Conservation (phyloP, 2,113 vertebrate species). For the Donacobius atricapilla region DNA sequence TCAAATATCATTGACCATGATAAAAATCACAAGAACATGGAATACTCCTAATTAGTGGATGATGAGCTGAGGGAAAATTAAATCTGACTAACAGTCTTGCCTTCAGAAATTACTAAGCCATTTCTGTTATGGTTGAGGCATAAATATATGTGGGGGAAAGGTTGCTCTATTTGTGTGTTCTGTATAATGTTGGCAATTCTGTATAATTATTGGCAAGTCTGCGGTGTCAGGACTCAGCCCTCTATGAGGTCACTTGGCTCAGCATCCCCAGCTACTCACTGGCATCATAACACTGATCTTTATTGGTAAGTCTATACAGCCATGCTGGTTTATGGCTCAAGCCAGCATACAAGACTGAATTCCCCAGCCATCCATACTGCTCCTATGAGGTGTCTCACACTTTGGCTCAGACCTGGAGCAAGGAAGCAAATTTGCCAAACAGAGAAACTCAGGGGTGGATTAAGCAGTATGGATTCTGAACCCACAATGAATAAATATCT, state of each 20-base stretch:
- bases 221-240: background rate
- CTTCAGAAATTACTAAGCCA: background rate
- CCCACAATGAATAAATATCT: background rate
- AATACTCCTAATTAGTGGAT: background rate
- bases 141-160: background rate
- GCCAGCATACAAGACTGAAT: background rate
- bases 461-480: background rate
- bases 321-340: conserved; percentile 5
- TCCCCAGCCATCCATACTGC: background rate
- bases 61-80: background rate
- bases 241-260: conserved; percentile 43
- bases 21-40: conserved; percentile 1
- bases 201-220: background rate
- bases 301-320: conserved; percentile 22
- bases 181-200: background rate
- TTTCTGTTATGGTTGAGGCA: background rate
- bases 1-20: background rate
- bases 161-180: background rate
- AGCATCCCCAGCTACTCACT: background rate
- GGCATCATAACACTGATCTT: background rate
- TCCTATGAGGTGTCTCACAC: background rate
- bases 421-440: background rate
- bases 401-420: background rate
- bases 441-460: background rate
- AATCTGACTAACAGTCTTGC: background rate